These are phyloP conservation scores for Caligus rogercresseyi DNA, from an alignment of 1,140 invertebrate species.

Conservation along the genomic window DNA sequence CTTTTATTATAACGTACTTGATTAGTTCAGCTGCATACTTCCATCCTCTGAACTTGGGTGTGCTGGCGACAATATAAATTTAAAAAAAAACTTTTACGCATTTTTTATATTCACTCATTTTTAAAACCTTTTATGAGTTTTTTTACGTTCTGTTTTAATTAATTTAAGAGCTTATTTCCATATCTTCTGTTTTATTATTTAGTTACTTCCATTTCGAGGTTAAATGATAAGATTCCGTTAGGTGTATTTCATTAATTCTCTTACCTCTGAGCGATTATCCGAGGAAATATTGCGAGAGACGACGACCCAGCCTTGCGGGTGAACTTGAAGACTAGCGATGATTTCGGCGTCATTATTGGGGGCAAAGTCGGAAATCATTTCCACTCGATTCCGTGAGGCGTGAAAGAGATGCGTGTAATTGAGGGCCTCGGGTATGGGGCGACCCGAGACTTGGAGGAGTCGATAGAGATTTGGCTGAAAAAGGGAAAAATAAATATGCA, in stretches of 20 bases:
- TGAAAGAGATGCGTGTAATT: slow-evolving; percentile 61
- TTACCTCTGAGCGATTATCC: slow-evolving; percentile 62
- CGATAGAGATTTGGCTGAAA: slow-evolving; percentile 67
- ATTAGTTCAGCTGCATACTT: too few species aligned
- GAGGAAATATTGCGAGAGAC: slow-evolving; percentile 66
- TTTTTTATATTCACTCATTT: too few species aligned
- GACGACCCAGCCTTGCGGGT: slow-evolving; percentile 76
- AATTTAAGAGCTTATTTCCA: too few species aligned
- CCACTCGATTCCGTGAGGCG: slow-evolving; percentile 58
- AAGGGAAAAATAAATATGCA: slow-evolving; percentile 23
- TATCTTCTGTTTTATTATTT: too few species aligned
- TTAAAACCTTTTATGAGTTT: too few species aligned
- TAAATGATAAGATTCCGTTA: too few species aligned
- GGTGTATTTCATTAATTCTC: slow-evolving; percentile 13
- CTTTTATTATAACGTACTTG: too few species aligned
- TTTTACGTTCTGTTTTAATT: too few species aligned
- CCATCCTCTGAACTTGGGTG: too few species aligned
- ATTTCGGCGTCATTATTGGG: slow-evolving; percentile 65
- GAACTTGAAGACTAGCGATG: slow-evolving; percentile 70
- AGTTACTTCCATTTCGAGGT: too few species aligned
- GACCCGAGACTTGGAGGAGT: slow-evolving; percentile 64
- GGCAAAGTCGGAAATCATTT: slow-evolving; percentile 77
- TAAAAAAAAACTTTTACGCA: too few species aligned
- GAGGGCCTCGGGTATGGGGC: slow-evolving; percentile 53
- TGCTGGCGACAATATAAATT: too few species aligned